Evolutionary conservation across 2,888 invertebrate species (phyloP), one percentile per base, ranked within the genome.

Genomic region (Brachypalpus laphriformis): DNA sequence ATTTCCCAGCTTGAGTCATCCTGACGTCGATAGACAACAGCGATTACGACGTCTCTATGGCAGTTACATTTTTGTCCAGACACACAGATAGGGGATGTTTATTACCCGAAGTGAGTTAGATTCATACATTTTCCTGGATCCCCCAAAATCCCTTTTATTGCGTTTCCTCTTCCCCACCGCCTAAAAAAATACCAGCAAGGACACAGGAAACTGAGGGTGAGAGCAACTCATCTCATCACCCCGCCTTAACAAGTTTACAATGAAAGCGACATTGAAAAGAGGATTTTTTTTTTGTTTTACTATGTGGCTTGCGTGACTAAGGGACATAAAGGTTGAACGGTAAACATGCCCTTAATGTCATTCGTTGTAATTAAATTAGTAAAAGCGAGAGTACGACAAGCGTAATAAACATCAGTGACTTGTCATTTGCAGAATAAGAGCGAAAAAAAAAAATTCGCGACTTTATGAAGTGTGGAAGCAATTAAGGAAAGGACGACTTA

Each of bases 281-380:
- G 65, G 56, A 56, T 47, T 40, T 40, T 57, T 37, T 49, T 63
- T 45, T 47, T 20, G 4, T 20, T 49, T 2, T 31, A 8, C 11
- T 51, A 18, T 40, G 20, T 16, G 34, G 34, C 14, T 75, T 8
- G 78, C 81, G 81, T 82, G 82, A 76, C 82, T 63, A 37, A 34
- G 34, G n/a, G 18, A 56, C 54, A 63, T 76, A 16, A 81, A 72
- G 45, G 28, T 20, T 54, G 77, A n/a, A 47, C 34, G 66, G 68
- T 59, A 66, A 70, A 65, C 72, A 72, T 66, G 72, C 22, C 54
- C 40, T 72, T 61, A 78, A 82, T 47, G 78, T 40, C 72, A 72
- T 77, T 72, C 61, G 16, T 68, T 78, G 56, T 83, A 74, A 83
- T 78, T 83, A 68, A 49, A 78, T 83, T 72, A 83, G 37, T 51